A percentile compares a stretch with the other conserved stretches of the same genome.
These are phyloP conservation scores for Apodemia zela DNA, from an alignment of 2,888 invertebrate species.

Conservation along the genomic window DNA sequence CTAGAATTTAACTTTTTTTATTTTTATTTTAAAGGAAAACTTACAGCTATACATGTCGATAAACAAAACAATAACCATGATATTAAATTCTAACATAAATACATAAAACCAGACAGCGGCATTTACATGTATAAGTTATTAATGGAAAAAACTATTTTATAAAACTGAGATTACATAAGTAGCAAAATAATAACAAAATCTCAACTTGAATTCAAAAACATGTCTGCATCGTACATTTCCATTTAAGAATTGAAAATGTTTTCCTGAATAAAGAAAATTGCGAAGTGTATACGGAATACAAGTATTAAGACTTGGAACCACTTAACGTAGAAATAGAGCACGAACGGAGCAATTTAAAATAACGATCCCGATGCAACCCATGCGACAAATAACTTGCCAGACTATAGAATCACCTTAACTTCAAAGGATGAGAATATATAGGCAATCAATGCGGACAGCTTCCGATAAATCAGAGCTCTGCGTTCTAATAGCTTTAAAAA, in stretches of 20 bases:
- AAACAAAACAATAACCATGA: too few species aligned
- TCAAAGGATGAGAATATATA: background rate
- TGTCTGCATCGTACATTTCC: slow-evolving; percentile 4
- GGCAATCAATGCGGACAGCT: slow-evolving; percentile 3
- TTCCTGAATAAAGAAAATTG: background rate
- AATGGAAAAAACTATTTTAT: too few species aligned
- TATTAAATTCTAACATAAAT: too few species aligned
- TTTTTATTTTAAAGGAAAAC: too few species aligned
- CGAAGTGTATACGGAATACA: slow-evolving; percentile 4
- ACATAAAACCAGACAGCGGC: too few species aligned
- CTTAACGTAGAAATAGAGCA: slow-evolving; percentile 21
- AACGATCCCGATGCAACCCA: slow-evolving; percentile 23
- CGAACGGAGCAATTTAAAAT: slow-evolving; percentile 26
- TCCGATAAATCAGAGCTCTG: background rate
- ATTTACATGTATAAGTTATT: too few species aligned
- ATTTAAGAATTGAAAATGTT: background rate
- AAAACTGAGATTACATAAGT: too few species aligned
- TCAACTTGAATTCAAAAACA: background rate
- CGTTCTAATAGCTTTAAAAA: background rate
- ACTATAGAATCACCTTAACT: slow-evolving; percentile 14
- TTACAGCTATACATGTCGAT: too few species aligned
- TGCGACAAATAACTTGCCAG: slow-evolving; percentile 25
- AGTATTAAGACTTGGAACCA: slow-evolving; percentile 17
- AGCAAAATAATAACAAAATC: too few species aligned
- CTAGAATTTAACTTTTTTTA: too few species aligned